Evolutionary conservation across 2,113 vertebrate genomes (phyloP), one percentile per base, ranked within the genome.

Genomic region (Psephotus haematonotus): DNA sequence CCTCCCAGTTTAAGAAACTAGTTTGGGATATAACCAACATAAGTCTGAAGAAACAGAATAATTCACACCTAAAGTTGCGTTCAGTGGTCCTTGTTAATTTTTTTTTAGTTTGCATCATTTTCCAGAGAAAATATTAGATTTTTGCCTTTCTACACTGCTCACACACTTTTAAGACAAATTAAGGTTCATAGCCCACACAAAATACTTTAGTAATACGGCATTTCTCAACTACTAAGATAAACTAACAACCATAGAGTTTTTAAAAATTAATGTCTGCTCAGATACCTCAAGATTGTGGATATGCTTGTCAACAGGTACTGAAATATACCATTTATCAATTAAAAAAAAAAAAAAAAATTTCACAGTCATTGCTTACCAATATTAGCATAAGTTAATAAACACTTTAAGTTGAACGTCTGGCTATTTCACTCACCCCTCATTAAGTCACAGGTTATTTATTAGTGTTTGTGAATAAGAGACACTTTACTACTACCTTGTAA

Each of bases 401-500:
- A 76, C 4, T 55, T 55, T 7, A 60, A 65, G 5, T 33, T 35
- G 17, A 6, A 47, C 19, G 72, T 88, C 50, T 39, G 10, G 35
- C 6, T 9, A 75, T 50, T 90, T 88, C 24, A 68, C 55, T 85
- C 20, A 12, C 4, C 57, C 4, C 11, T 68, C 29, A 81, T 55
- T 47, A 87, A 81, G 8, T 16, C 23, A 43, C 19, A 49, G 18
- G 10, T 52, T 41, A 41, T 18, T 72, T 63, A 64, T 29, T 11
- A 31, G 9, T 33, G 44, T 35, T 12, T 22, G 18, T 28, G 67
- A 63, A 29, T 33, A 75, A n/a, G 3, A 70, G 10, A 31, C 18
- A 37, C 9, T 77, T 82, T 23, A 29, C 13, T 57, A 46, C 91
- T 98, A 99, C 99, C 99, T 99, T 96, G 99, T 99, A 95, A 99